Evolutionary conservation across 2,113 vertebrate genomes (phyloP).

Genomic region (Gobio gobio): DNA sequence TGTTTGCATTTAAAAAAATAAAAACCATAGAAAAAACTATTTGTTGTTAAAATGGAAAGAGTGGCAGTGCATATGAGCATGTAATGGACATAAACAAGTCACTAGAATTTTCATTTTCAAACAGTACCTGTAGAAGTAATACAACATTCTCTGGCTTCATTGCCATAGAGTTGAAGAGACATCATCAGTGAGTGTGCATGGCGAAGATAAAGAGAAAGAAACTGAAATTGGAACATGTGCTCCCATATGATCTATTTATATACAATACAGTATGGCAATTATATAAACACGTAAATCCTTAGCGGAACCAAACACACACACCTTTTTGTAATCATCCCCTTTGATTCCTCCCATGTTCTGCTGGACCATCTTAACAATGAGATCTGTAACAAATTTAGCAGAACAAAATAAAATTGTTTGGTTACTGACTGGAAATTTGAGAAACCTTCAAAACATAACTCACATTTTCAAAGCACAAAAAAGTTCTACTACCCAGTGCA

Average conservation of each 20-base stretch:
- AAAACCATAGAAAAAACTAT: not conserved
- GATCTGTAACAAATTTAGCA: constrained; percentile 62
- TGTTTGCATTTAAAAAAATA: not conserved
- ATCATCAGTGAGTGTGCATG: constrained; percentile 75
- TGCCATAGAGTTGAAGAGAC: constrained; percentile 61
- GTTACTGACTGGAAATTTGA: no score
- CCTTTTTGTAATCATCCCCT: constrained; percentile 75
- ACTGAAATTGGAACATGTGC: constrained; percentile 37
- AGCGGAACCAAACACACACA: constrained; percentile 48
- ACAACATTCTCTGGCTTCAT: constrained; percentile 91
- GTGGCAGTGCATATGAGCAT: not conserved
- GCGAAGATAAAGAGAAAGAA: constrained; percentile 64
- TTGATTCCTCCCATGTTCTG: constrained; percentile 77
- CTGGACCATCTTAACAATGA: constrained; percentile 72
- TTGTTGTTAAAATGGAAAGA: not conserved
- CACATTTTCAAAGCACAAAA: no score
- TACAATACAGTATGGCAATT: not conserved
- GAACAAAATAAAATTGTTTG: not conserved
- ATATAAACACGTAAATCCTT: not conserved
- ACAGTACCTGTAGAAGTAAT: constrained; percentile 88
- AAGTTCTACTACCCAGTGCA: no score
- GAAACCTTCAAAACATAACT: no score
- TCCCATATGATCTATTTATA: no score
- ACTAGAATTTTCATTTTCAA: not conserved
- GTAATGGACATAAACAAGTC: no score